These are phyloP conservation scores for Amphiprion percula DNA, from an alignment of 2,113 vertebrate genomes.

Conservation along the genomic window DNA sequence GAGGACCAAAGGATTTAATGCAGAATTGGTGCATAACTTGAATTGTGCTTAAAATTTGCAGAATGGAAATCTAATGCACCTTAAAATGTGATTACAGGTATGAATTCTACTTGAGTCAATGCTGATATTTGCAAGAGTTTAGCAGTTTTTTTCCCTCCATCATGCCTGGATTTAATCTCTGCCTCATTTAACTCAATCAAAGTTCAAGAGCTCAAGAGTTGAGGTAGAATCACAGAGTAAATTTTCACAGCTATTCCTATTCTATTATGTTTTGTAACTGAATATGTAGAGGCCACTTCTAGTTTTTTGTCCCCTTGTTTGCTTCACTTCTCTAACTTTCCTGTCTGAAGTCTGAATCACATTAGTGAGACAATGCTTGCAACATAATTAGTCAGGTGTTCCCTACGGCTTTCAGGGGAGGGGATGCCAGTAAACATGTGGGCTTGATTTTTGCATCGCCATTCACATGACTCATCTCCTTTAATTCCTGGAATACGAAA, in stretches of 20 bases:
- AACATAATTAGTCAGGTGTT: conserved; percentile 36
- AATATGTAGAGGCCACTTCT: background rate
- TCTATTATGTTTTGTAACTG: background rate
- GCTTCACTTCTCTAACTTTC: background rate
- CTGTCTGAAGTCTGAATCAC: conserved; percentile 15
- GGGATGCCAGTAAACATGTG: conserved; percentile 26
- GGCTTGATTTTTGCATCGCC: conserved; percentile 30
- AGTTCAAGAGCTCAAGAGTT: no score
- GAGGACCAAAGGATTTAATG: no score
- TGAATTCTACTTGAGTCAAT: no score
- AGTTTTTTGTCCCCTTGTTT: conserved; percentile 21
- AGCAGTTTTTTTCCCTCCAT: no score
- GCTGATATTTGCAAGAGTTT: no score
- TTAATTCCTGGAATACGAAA: conserved; percentile 49
- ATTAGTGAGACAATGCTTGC: conserved; percentile 10
- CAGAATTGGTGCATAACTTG: no score
- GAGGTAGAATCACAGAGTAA: no score
- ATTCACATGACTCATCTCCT: conserved; percentile 57
- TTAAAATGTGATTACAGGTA: no score
- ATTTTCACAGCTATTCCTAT: conserved; percentile 2
- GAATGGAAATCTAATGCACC: no score
- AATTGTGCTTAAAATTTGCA: no score
- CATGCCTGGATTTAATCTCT: no score
- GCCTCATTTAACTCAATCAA: no score
- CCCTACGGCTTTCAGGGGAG: background rate